phyloP scores from a whole-genome alignment of 2,113 vertebrate genomes.

The Lophura nycthemera region DNA sequence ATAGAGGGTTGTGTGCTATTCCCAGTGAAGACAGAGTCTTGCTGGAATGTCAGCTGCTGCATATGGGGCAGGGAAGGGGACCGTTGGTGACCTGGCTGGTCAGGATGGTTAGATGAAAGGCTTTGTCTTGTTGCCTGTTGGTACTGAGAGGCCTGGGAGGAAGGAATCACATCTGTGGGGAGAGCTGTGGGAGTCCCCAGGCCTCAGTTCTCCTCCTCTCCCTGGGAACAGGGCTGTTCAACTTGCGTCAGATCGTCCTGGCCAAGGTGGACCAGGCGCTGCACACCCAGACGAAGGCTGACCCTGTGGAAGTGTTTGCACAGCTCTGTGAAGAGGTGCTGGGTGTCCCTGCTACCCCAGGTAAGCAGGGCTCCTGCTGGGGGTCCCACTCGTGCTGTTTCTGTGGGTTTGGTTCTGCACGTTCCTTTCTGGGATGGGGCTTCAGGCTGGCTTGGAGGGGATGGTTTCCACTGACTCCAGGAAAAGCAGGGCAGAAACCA shows the following conservation, averaged over 20 bases:
- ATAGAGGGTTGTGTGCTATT: not conserved
- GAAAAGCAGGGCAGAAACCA: not conserved
- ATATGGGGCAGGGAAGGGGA: rapidly evolving
- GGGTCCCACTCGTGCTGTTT: not conserved
- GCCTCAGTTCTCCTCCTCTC: not conserved
- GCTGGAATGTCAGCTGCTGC: rapidly evolving
- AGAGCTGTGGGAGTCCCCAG: rapidly evolving
- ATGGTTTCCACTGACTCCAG: not conserved
- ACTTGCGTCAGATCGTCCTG: conserved; percentile 94
- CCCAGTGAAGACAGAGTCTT: not conserved
- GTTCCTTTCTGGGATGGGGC: not conserved
- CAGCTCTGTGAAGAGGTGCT: conserved; percentile 88
- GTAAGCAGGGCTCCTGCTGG: conserved; percentile 38
- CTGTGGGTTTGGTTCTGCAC: not conserved
- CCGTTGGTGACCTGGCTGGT: not conserved
- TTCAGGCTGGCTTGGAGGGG: rapidly evolving
- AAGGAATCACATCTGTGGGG: not conserved
- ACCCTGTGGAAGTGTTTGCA: conserved; percentile 88
- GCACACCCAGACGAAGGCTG: conserved; percentile 84
- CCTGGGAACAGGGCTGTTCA: conserved; percentile 88
- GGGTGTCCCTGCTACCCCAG: conserved; percentile 89
- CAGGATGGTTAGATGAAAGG: not conserved
- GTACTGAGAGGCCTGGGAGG: rapidly evolving
- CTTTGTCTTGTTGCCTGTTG: not conserved
- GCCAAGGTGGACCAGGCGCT: conserved; percentile 94